Conservation (phyloP, 2,113 vertebrate genomes). For the Saimiri boliviensis region DNA sequence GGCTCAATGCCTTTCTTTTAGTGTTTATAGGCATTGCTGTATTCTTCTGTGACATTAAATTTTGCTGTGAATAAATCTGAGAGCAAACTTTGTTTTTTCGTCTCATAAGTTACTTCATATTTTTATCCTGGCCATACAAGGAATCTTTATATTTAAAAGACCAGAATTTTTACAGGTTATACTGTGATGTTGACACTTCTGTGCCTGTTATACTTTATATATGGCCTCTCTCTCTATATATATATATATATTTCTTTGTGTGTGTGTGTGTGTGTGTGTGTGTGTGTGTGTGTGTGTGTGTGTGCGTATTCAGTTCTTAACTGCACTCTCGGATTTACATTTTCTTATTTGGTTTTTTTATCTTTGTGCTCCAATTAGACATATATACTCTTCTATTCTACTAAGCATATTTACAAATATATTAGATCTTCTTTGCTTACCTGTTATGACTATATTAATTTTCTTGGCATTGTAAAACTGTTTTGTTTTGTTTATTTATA, state of each 20-base stretch:
- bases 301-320: not conserved
- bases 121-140: not conserved
- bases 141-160: not conserved
- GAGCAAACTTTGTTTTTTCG: not conserved
- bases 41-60: not conserved
- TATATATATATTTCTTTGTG: too few relatives aligned
- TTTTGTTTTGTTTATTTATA: not conserved
- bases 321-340: not conserved
- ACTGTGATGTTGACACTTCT: not conserved
- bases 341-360: not conserved
- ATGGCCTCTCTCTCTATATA: not conserved
- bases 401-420: not conserved
- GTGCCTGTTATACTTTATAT: not conserved
- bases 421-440: not conserved
- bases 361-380: not conserved
- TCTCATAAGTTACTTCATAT: not conserved
- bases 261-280: too few relatives aligned
- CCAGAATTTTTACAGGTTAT: not conserved
- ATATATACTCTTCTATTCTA: not conserved
- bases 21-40: not conserved
- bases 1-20: not conserved
- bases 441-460: not conserved
- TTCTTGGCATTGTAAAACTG: not conserved
- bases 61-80: not conserved
- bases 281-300: not conserved